These are phyloP conservation scores for Mastacembelus armatus DNA, from an alignment of 2,797 vertebrate genomes.

Conservation along the genomic window DNA sequence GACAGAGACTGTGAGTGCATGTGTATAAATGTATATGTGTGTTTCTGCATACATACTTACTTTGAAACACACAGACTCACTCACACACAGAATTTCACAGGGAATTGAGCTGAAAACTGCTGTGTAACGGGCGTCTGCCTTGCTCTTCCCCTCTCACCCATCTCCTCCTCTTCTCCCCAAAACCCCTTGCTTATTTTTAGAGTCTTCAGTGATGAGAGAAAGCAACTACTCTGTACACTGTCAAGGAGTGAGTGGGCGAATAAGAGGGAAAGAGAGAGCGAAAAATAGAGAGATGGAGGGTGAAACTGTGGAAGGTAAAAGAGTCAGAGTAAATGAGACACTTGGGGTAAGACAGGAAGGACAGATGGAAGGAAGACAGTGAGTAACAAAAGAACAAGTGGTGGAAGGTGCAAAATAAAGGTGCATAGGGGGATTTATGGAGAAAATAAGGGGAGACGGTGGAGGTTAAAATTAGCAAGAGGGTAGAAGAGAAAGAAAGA, in stretches of 20 bases:
- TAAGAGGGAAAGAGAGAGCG: conserved; percentile 41
- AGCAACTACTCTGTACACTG: conserved; percentile 73
- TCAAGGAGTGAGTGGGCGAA: conserved; percentile 78
- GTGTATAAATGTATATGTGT: conserved; percentile 22
- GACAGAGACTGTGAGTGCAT: conserved; percentile 19
- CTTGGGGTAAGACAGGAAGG: conserved; percentile 54
- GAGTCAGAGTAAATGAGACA: conserved; percentile 59
- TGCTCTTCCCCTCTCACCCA: conserved; percentile 30
- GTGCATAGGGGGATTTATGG: conserved; percentile 60
- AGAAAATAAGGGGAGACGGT: conserved; percentile 42
- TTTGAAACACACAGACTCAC: conserved; percentile 28
- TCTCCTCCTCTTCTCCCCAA: conserved; percentile 31
- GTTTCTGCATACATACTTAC: conserved; percentile 34
- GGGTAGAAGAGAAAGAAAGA: background rate
- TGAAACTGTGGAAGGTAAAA: conserved; percentile 47
- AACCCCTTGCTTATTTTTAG: conserved; percentile 81
- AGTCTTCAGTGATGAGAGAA: conserved; percentile 80
- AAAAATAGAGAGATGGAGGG: conserved; percentile 29
- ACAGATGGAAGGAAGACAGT: conserved; percentile 36
- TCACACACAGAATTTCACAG: conserved; percentile 29
- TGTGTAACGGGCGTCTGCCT: conserved; percentile 71
- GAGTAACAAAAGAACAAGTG: conserved; percentile 49
- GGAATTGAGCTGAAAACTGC: conserved; percentile 67
- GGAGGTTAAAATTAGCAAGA: conserved; percentile 54
- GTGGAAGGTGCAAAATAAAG: conserved; percentile 30